Evolutionary conservation across 2,113 vertebrate genomes (phyloP).

Genomic region (Seriola dumerili): DNA sequence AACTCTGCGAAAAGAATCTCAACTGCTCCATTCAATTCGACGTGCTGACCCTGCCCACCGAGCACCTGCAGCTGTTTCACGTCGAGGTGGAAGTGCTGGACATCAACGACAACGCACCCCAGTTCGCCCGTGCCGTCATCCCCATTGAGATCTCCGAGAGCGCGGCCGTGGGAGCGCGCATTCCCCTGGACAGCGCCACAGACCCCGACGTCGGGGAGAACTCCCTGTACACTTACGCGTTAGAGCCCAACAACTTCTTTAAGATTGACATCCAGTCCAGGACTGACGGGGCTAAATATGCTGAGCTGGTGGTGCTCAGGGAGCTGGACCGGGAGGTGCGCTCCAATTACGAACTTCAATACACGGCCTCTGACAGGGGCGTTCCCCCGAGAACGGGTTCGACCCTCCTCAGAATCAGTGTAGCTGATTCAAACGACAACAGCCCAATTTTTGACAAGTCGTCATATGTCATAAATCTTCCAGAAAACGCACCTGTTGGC

Average conservation of each 20-base stretch:
- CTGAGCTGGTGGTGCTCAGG: slow-evolving; percentile 92
- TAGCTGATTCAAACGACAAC: slow-evolving; percentile 97
- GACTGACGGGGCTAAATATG: slow-evolving; percentile 94
- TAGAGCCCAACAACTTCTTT: slow-evolving; percentile 92
- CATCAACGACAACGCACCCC: slow-evolving; percentile 97
- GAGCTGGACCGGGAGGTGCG: slow-evolving; percentile 93
- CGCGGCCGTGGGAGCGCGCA: slow-evolving; percentile 92
- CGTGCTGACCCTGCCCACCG: slow-evolving; percentile 95
- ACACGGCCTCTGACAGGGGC: slow-evolving; percentile 94
- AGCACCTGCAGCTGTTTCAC: slow-evolving; percentile 96
- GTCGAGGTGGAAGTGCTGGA: slow-evolving; percentile 97
- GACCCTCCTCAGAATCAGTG: slow-evolving; percentile 92
- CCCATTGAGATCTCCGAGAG: slow-evolving; percentile 97
- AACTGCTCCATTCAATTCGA: slow-evolving; percentile 98
- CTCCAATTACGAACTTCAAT: slow-evolving; percentile 92
- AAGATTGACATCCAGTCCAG: slow-evolving; percentile 92
- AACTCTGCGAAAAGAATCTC: slow-evolving; percentile 95
- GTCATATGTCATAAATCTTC: slow-evolving; percentile 91
- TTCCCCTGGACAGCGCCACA: slow-evolving; percentile 95
- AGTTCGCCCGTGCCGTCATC: slow-evolving; percentile 92
- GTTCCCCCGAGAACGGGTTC: slow-evolving; percentile 92
- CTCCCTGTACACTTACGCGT: slow-evolving; percentile 92
- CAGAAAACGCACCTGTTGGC: slow-evolving; percentile 91
- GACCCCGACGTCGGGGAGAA: slow-evolving; percentile 97
- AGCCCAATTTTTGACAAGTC: slow-evolving; percentile 92